These are phyloP conservation scores for Anguilla obscura DNA, from an alignment of 2,797 vertebrate genomes.

Conservation along the genomic window DNA sequence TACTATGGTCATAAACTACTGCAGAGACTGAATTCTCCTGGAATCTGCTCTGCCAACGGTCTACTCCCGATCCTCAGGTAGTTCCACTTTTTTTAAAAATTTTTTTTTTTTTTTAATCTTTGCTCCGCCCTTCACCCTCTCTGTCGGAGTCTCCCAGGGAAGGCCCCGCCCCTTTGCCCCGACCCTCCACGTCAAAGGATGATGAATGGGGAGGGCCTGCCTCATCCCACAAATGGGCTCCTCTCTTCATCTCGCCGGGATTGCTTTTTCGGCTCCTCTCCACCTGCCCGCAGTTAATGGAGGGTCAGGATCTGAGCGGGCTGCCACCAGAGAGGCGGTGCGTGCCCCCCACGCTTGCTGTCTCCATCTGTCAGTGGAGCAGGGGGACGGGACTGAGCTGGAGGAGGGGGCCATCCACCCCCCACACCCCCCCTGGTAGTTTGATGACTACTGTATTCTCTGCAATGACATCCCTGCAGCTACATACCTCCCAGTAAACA, in stretches of 20 bases:
- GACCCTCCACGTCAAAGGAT: constrained; percentile 29
- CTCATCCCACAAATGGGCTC: constrained; percentile 42
- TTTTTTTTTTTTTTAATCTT: constrained; percentile 3
- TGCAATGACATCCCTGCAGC: neutral
- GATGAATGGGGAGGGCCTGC: constrained; percentile 43
- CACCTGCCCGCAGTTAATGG: constrained; percentile 35
- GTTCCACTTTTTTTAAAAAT: neutral
- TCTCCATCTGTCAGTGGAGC: constrained; percentile 30
- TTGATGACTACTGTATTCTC: constrained; percentile 8
- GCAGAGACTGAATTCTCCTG: neutral
- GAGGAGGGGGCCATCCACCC: neutral
- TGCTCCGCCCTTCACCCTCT: constrained; percentile 41
- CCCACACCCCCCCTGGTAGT: constrained; percentile 12
- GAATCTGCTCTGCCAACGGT: neutral
- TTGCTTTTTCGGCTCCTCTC: constrained; percentile 18
- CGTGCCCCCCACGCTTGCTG: neutral
- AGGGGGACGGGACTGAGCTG: neutral
- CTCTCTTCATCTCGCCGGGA: constrained; percentile 30
- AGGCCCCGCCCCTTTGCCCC: constrained; percentile 1
- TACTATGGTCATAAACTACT: neutral
- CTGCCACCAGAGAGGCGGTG: neutral
- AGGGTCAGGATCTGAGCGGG: constrained; percentile 16
- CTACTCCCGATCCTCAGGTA: neutral
- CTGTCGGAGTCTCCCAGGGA: constrained; percentile 35
- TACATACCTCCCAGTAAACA: neutral